phyloP scores from a whole-genome alignment of 1,140 invertebrate species.

The Pseudomyrmex sp. region DNA sequence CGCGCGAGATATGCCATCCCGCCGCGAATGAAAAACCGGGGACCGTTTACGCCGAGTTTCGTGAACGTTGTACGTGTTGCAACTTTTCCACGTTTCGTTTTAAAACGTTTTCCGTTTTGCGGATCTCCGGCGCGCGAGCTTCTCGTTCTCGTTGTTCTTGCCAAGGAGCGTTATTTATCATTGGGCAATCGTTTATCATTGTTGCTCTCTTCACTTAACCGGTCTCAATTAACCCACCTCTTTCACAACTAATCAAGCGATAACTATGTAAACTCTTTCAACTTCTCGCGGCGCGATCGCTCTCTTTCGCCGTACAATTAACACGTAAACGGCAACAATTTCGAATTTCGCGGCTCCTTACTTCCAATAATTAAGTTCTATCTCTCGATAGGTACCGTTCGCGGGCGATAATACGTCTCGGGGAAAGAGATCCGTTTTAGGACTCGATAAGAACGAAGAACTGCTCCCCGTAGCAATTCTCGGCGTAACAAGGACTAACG shows the following conservation, averaged over 20 bases:
- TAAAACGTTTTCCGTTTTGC: conserved; percentile 17
- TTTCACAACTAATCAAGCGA: not conserved
- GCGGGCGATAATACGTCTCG: conserved; percentile 15
- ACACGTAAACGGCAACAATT: not conserved
- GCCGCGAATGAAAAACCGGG: conserved; percentile 18
- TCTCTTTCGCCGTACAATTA: not conserved
- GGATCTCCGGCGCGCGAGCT: not conserved
- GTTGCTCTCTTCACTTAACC: conserved; percentile 10
- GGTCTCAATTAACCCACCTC: conserved; percentile 13
- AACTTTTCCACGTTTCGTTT: not conserved
- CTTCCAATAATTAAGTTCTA: conserved; percentile 5
- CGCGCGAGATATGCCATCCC: not conserved
- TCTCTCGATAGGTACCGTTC: not conserved
- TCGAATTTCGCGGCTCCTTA: not conserved
- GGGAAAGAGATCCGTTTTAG: conserved; percentile 9
- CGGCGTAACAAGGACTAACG: conserved; percentile 52
- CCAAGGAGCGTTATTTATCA: conserved; percentile 13
- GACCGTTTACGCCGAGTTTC: conserved; percentile 27
- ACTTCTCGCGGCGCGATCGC: not conserved
- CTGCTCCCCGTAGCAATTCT: conserved; percentile 22
- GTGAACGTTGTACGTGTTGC: not conserved
- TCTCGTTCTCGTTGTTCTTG: conserved; percentile 15
- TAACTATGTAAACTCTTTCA: too few species aligned
- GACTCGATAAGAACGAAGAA: conserved; percentile 46
- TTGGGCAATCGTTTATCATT: conserved; percentile 11